Conservation (phyloP, 1,140 invertebrate genomes). For the Mylabris phalerata region DNA sequence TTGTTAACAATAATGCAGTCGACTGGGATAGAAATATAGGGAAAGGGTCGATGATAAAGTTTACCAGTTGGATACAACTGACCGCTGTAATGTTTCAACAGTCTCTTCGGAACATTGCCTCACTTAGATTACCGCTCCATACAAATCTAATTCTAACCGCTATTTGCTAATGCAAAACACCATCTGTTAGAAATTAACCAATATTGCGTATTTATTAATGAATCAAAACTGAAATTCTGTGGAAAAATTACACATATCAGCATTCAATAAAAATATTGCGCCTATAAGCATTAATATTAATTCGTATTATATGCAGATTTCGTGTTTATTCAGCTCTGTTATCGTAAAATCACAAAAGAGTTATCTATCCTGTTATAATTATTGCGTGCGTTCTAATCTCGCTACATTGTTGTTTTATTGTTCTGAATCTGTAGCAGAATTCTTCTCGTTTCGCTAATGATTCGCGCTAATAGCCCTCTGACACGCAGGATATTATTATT, state of each 20-base stretch:
- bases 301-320: too few relatives aligned
- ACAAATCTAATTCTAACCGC: too few relatives aligned
- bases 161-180: too few relatives aligned
- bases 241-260: too few relatives aligned
- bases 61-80: slow-evolving; percentile 30
- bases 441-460: slow-evolving; percentile 8
- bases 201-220: too few relatives aligned
- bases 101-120: slow-evolving; percentile 11
- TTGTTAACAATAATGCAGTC: not conserved
- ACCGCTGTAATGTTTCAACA: slow-evolving; percentile 29
- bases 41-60: slow-evolving; percentile 20
- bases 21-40: not conserved
- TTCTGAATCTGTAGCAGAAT: slow-evolving; percentile 4
- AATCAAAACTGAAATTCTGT: too few relatives aligned
- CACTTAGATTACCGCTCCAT: too few relatives aligned
- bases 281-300: too few relatives aligned
- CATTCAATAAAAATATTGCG: too few relatives aligned
- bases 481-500: slow-evolving; percentile 16
- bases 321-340: too few relatives aligned
- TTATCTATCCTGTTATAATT: slow-evolving; percentile 16
- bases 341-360: slow-evolving; percentile 8
- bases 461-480: slow-evolving; percentile 7
- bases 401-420: slow-evolving; percentile 4
- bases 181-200: too few relatives aligned
- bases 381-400: slow-evolving; percentile 15